phyloP scores from a whole-genome alignment of 64 coral and sea anemone species.

The Actinia equina region DNA sequence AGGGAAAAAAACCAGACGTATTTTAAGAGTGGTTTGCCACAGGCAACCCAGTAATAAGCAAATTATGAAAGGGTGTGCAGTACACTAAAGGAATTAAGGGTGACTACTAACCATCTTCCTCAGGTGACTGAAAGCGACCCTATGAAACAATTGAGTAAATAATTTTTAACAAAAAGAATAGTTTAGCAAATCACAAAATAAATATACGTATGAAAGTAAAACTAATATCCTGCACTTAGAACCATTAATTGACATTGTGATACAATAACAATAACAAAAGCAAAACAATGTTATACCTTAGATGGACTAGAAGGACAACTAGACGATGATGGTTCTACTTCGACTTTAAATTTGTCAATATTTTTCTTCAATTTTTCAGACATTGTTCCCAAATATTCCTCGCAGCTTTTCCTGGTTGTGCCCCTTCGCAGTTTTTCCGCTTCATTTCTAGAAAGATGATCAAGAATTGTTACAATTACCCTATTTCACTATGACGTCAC shows the following conservation, averaged over 20 bases:
- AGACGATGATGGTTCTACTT: neutral
- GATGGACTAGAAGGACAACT: slow-evolving; percentile 26
- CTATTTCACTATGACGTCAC: no score
- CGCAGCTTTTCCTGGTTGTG: neutral
- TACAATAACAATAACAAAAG: no score
- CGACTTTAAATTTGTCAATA: neutral
- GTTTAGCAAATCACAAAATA: neutral
- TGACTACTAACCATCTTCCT: slow-evolving; percentile 6
- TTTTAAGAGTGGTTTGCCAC: no score
- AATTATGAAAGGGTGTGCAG: no score
- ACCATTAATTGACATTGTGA: neutral
- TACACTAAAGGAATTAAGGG: neutral
- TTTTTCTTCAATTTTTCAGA: slow-evolving; percentile 8
- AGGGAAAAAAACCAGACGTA: no score
- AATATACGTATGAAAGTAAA: neutral
- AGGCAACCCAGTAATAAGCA: no score
- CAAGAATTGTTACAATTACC: no score
- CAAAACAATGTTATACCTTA: neutral
- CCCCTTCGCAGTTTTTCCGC: slow-evolving; percentile 16
- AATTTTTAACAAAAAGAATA: neutral
- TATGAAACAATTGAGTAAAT: slow-evolving; percentile 1
- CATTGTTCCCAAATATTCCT: slow-evolving; percentile 18
- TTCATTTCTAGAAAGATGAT: slow-evolving; percentile 14
- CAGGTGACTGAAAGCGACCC: neutral
- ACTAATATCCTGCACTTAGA: neutral